A percentile compares a stretch with the other conserved stretches of the same genome.
Evolutionary conservation across 1,140 invertebrate genomes (phyloP).

Genomic region (Cydia amplana): DNA sequence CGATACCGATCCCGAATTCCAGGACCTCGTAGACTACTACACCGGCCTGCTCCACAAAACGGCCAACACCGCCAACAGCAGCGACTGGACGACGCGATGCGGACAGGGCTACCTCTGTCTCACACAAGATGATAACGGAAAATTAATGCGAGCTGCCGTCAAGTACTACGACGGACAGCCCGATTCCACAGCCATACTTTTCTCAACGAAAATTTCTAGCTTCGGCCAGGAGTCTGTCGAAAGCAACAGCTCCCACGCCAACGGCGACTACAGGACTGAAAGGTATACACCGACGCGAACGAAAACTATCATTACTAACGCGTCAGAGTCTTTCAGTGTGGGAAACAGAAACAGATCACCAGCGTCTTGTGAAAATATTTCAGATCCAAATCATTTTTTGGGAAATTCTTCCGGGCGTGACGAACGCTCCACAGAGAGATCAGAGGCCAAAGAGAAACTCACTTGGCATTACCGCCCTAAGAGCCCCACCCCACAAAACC

Average conservation of each 20-base stretch:
- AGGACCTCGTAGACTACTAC: conserved; percentile 69
- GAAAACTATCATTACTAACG: conserved; percentile 70
- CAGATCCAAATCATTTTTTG: conserved; percentile 52
- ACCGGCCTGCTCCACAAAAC: conserved; percentile 59
- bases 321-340: conserved; percentile 65
- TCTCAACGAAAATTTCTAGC: conserved; percentile 78
- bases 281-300: conserved; percentile 65
- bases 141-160: conserved; percentile 60
- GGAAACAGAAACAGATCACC: conserved; percentile 63
- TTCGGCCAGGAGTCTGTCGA: conserved; percentile 77
- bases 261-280: conserved; percentile 63
- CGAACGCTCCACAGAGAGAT: conserved; percentile 42
- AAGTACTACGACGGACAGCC: conserved; percentile 70
- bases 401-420: conserved; percentile 52
- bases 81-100: conserved; percentile 63
- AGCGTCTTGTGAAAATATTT: conserved; percentile 58
- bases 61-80: conserved; percentile 49
- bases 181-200: conserved; percentile 70
- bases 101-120: conserved; percentile 73
- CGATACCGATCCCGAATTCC: conserved; percentile 61
- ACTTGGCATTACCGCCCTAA: conserved; percentile 72
- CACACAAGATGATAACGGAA: conserved; percentile 66
- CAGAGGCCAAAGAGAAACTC: conserved; percentile 61
- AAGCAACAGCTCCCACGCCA: conserved; percentile 49
- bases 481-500: conserved; percentile 56